A percentile compares a stretch with the other conserved stretches of the same genome.
Evolutionary conservation across 2,113 vertebrate genomes (phyloP).

Genomic region (Caretta caretta): DNA sequence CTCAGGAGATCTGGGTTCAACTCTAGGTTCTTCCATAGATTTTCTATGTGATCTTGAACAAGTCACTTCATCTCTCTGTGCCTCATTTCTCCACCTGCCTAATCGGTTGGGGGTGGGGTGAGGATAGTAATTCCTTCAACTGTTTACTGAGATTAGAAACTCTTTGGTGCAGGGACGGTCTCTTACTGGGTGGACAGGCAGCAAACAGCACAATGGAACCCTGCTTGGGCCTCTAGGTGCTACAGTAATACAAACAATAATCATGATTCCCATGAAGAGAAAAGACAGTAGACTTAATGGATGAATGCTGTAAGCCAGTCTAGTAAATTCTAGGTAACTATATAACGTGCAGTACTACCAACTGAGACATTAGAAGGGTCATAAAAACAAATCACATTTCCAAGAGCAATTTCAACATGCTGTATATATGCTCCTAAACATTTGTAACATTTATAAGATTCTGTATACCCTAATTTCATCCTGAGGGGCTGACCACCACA

Average conservation of each 20-base stretch:
- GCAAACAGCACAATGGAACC: background rate
- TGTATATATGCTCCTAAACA: slow-evolving; percentile 52
- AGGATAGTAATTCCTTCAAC: background rate
- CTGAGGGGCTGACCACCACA: slow-evolving; percentile 49
- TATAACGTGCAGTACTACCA: background rate
- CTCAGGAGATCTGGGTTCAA: background rate
- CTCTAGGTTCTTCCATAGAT: background rate
- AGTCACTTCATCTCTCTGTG: background rate
- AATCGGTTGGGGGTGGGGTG: background rate
- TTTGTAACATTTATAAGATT: slow-evolving; percentile 52
- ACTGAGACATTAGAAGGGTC: background rate
- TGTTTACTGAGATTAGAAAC: background rate
- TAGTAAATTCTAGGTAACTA: background rate
- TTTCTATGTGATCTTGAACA: background rate
- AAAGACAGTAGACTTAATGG: background rate
- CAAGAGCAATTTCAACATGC: slow-evolving; percentile 44
- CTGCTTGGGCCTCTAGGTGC: background rate
- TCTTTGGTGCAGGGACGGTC: background rate
- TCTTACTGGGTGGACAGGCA: background rate
- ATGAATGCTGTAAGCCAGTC: background rate
- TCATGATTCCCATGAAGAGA: background rate
- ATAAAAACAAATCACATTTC: slow-evolving; percentile 4
- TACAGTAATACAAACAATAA: background rate
- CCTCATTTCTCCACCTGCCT: background rate
- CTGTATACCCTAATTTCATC: slow-evolving; percentile 32